Base-by-base conservation (phyloP, 1,140 invertebrate species). In the Drosophila punjabiensis region DNA sequence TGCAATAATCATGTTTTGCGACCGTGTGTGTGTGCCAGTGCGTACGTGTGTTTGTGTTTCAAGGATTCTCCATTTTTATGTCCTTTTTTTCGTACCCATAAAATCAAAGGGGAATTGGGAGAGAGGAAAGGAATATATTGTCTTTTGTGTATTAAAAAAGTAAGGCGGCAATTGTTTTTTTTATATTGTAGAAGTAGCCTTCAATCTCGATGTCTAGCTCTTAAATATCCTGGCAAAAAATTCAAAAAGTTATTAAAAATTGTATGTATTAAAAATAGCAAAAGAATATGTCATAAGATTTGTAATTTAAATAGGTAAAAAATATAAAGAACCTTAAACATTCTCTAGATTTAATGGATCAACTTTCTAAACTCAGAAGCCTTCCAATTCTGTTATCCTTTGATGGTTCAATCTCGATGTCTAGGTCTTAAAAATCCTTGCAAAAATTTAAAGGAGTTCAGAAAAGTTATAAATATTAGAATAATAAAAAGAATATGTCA, bases 1-100 rank as follows among this genome's bases (percentile, higher is more conserved):
- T 71, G 65, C 68, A 71, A 71, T 71, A 71, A 71, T 47, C 65
- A 58, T 56, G 68, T 70, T 52, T 24, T 74, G 70, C 32, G n/a
- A 45, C 18, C 16, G 32, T 52, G 39, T n/a, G 24, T 50, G 32
- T 14, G 32, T 43, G 35, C 24, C 14, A 43, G 35, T 45, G 30
- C 48, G 55, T 55, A 39, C 60, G 39, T 48, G 37, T n/a, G 18
- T 50, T 33, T 56, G 45, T 63, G 45, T 67, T 69, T 74, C 71
- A 74, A 75, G 68, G 71, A 75, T 74, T 58, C 56, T 43, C 32
- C 35, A 43, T 30, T 73, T 71, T 58, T 70, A 71, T 71, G 50
- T 70, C 47, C 32, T 69, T 32, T 11, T 65, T 33, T 69, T 53
- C 1, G 32, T 28, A 32, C 30, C 9, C 63, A 65, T 61, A 66